A percentile compares a stretch with the other conserved stretches of the same genome.
Conservation (phyloP, 2,113 vertebrate species). For the Entomyzon cyanotis region DNA sequence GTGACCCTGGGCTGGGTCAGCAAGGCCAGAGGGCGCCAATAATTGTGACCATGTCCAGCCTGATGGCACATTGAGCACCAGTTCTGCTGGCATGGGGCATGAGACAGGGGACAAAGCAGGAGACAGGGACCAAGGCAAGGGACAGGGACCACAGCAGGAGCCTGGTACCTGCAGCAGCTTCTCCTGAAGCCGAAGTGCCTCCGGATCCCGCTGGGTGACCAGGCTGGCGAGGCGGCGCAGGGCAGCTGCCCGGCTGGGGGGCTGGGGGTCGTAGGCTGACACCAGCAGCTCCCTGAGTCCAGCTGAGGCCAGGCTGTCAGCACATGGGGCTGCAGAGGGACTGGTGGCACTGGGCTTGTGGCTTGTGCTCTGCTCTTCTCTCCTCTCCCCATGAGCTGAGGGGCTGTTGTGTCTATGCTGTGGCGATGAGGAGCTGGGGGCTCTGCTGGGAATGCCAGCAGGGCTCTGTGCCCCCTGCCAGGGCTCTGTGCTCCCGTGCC, state of each 20-base stretch:
- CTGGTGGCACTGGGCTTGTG: fast-evolving
- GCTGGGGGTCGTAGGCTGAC: conserved; percentile 84
- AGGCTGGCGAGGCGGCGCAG: conserved; percentile 78
- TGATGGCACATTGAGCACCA: fast-evolving
- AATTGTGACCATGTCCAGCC: fast-evolving
- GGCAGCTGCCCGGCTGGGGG: conserved; percentile 82
- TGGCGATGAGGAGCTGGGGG: fast-evolving
- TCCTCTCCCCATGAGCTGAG: background rate
- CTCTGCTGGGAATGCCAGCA: fast-evolving
- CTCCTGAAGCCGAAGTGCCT: conserved; percentile 75
- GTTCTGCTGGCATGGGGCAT: background rate
- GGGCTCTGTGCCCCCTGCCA: background rate
- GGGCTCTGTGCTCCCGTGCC: too few species aligned
- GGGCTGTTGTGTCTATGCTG: background rate
- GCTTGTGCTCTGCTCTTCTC: fast-evolving
- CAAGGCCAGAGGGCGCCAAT: background rate
- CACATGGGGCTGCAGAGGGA: background rate
- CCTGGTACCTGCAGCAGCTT: conserved; percentile 82
- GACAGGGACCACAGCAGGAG: fast-evolving
- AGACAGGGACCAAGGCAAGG: fast-evolving
- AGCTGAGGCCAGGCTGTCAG: fast-evolving
- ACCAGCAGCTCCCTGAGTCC: conserved; percentile 73
- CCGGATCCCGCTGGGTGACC: conserved; percentile 65
- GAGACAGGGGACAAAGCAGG: fast-evolving
- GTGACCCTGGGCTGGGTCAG: background rate